Evolutionary conservation across 2,888 invertebrate species (phyloP).

Genomic region (Scrobipalpa costella): DNA sequence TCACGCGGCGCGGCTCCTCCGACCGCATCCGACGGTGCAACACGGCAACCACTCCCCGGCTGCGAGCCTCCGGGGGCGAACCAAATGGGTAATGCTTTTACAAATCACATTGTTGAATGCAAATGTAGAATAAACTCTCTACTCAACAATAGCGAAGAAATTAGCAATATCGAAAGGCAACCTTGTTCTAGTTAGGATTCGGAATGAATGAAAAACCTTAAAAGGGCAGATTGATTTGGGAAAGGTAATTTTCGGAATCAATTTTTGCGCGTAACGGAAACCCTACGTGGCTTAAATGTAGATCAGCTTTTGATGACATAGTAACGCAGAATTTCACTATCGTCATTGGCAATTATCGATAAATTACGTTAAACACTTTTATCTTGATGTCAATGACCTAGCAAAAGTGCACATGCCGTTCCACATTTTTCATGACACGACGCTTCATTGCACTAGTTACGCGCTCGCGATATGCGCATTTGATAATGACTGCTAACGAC

Average conservation of each 20-base stretch:
- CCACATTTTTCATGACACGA: constrained; percentile 47
- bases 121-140: neutral
- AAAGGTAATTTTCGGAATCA: neutral
- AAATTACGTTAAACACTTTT: constrained; percentile 42
- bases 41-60: constrained; percentile 15
- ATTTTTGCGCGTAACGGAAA: neutral
- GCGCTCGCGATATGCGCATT: constrained; percentile 12
- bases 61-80: constrained; percentile 14
- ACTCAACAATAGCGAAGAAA: neutral
- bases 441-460: constrained; percentile 43
- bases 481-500: too few relatives aligned
- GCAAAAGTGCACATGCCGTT: constrained; percentile 48
- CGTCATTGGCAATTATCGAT: constrained; percentile 26
- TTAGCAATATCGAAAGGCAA: neutral
- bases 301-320: neutral
- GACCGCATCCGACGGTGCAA: constrained; percentile 49
- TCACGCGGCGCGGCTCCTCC: constrained; percentile 53
- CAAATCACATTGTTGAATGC: constrained; percentile 23
- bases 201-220: neutral
- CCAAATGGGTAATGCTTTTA: constrained; percentile 30
- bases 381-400: constrained; percentile 64
- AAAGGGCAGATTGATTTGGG: neutral
- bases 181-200: neutral
- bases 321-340: constrained; percentile 1
- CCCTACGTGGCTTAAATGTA: too few relatives aligned